These are phyloP conservation scores for Lordiphosa clarofinis DNA, from an alignment of 1,140 invertebrate genomes.

Conservation along the genomic window DNA sequence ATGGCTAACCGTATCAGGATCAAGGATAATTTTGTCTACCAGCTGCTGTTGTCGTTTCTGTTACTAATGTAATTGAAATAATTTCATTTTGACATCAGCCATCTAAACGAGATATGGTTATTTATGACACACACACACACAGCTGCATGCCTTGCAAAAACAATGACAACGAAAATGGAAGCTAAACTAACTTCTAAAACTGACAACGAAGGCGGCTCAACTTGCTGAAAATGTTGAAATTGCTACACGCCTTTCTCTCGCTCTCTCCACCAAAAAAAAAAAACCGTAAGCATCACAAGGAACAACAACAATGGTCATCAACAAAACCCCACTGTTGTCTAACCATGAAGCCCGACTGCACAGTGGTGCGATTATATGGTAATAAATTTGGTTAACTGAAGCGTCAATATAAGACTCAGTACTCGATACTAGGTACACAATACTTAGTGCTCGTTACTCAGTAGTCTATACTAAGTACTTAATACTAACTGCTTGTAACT, in stretches of 20 bases:
- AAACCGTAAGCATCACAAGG: constrained; percentile 49
- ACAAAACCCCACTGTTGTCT: constrained; percentile 30
- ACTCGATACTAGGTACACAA: too few relatives aligned
- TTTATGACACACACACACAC: constrained; percentile 51
- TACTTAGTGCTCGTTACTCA: too few relatives aligned
- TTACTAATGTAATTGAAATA: constrained; percentile 74
- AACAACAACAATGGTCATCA: constrained; percentile 27
- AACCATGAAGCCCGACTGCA: constrained; percentile 32
- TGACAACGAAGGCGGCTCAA: constrained; percentile 36
- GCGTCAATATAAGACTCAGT: too few relatives aligned
- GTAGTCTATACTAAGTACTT: too few relatives aligned
- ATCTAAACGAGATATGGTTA: constrained; percentile 48
- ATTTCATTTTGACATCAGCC: constrained; percentile 60
- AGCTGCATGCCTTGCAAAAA: constrained; percentile 15
- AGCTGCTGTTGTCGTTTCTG: constrained; percentile 33
- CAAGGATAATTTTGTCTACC: constrained; percentile 5
- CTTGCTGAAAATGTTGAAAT: constrained; percentile 50
- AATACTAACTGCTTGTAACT: too few relatives aligned
- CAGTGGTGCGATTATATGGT: constrained; percentile 1
- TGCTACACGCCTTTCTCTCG: constrained; percentile 35
- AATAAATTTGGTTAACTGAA: too few relatives aligned
- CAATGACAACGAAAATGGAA: constrained; percentile 8
- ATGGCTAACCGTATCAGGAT: constrained; percentile 4
- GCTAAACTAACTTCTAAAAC: constrained; percentile 4
- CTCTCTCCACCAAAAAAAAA: constrained; percentile 4